Percentiles rank a stretch among this genome's conserved stretches.
phyloP scores from a whole-genome alignment of 2,888 invertebrate genomes.

The Microplitis deprimator region DNA sequence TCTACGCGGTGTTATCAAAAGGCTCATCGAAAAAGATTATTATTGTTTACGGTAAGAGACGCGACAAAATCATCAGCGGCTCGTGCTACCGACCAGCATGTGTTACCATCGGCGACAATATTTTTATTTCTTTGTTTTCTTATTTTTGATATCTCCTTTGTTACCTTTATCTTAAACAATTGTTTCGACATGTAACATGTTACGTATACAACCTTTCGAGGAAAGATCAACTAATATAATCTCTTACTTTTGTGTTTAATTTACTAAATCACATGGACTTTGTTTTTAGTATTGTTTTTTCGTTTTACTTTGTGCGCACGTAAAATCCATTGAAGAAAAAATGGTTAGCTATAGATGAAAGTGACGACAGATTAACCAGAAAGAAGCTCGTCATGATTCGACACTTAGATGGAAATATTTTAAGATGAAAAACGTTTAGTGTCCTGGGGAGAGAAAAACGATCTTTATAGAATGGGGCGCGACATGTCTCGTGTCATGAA shows the following conservation, averaged over 20 bases:
- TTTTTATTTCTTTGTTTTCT: conserved; percentile 6
- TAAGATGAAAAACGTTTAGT: conserved; percentile 46
- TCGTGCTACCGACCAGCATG: conserved; percentile 45
- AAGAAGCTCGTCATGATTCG: conserved; percentile 54
- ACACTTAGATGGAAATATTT: conserved; percentile 50
- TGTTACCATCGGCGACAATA: conserved; percentile 37
- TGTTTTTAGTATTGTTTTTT: not conserved
- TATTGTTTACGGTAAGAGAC: conserved; percentile 54
- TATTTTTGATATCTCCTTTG: not conserved
- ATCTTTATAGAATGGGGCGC: conserved; percentile 47
- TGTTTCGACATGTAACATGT: not conserved
- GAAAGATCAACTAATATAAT: not conserved
- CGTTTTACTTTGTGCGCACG: not conserved
- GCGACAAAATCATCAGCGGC: conserved; percentile 27
- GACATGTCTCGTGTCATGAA: conserved; percentile 44
- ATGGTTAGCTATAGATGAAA: conserved; percentile 18
- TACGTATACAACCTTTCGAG: not conserved
- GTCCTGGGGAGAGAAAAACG: conserved; percentile 57
- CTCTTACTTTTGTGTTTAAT: not conserved
- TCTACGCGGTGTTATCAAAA: conserved; percentile 50
- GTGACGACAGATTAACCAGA: conserved; percentile 40
- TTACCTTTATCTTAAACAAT: not conserved
- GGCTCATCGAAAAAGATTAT: conserved; percentile 54
- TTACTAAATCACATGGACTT: not conserved
- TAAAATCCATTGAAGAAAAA: not conserved